Percentiles rank a stretch among this genome's conserved stretches.
These are phyloP conservation scores for Polydrusus cervinus DNA, from an alignment of 2,888 invertebrate species.

Conservation along the genomic window DNA sequence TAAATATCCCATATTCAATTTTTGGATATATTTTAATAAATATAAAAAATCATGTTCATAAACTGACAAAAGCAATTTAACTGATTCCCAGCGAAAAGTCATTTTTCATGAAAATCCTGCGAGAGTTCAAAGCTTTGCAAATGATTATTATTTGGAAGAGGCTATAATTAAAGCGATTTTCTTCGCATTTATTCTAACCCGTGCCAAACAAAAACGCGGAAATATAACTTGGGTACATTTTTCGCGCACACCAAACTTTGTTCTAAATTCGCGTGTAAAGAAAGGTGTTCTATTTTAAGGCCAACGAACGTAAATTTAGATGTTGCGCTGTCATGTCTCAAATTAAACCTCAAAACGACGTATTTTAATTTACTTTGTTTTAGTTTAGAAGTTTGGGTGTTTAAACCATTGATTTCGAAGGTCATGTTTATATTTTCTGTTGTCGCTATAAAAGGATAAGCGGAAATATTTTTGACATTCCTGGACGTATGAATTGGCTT, in stretches of 20 bases:
- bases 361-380: slow-evolving; percentile 49
- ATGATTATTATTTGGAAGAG: not conserved
- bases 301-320: slow-evolving; percentile 50
- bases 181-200: slow-evolving; percentile 34
- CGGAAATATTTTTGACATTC: no score
- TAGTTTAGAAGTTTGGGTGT: slow-evolving; percentile 9
- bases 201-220: slow-evolving; percentile 52
- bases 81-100: no score
- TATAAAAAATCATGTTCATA: no score
- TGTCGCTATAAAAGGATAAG: not conserved
- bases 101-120: no score
- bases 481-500: no score
- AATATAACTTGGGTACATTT: slow-evolving; percentile 48
- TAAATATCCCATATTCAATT: no score
- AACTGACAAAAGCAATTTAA: no score
- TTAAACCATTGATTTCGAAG: slow-evolving; percentile 5
- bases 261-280: slow-evolving; percentile 52
- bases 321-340: slow-evolving; percentile 48
- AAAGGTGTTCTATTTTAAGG: slow-evolving; percentile 50
- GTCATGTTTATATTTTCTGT: slow-evolving; percentile 9
- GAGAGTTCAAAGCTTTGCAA: no score
- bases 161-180: slow-evolving; percentile 21
- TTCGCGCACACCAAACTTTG: slow-evolving; percentile 52
- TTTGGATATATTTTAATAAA: no score
- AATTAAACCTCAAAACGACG: slow-evolving; percentile 49